phyloP scores from a whole-genome alignment of 2,113 vertebrate genomes.

The Toxotes chatareus region DNA sequence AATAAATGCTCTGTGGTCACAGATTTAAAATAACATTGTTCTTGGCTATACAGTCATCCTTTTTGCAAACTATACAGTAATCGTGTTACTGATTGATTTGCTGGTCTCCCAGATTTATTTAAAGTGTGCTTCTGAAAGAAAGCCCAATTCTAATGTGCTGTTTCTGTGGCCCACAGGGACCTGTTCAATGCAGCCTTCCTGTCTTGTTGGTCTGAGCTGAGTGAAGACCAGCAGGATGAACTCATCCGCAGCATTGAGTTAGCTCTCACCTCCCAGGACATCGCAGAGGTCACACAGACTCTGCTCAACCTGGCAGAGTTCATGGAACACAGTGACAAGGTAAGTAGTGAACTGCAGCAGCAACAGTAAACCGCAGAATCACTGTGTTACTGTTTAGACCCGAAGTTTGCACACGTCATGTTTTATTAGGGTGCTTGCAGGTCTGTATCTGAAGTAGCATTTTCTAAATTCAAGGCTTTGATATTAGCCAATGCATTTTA shows the following conservation, averaged over 20 bases:
- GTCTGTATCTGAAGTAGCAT: background rate
- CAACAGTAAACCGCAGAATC: background rate
- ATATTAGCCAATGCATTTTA: background rate
- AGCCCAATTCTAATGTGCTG: background rate
- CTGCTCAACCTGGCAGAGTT: slow-evolving; percentile 98
- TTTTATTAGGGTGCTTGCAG: background rate
- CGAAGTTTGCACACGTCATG: background rate
- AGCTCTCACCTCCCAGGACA: slow-evolving; percentile 97
- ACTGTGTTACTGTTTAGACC: background rate
- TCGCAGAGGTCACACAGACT: slow-evolving; percentile 98
- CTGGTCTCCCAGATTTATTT: background rate
- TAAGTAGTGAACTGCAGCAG: slow-evolving; percentile 58
- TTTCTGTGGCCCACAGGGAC: slow-evolving; percentile 84
- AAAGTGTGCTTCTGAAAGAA: background rate
- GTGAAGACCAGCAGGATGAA: slow-evolving; percentile 98
- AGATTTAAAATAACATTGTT: background rate
- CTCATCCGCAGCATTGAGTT: slow-evolving; percentile 97
- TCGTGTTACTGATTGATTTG: background rate
- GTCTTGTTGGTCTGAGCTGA: slow-evolving; percentile 98
- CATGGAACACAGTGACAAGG: slow-evolving; percentile 99
- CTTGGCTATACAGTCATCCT: background rate
- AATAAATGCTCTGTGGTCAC: background rate
- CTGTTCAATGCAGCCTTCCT: slow-evolving; percentile 98
- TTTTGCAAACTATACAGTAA: background rate
- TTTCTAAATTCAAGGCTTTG: background rate